A percentile compares a stretch with the other conserved stretches of the same genome.
Conservation (phyloP, 2,113 vertebrate genomes). For the Etheostoma cragini region DNA sequence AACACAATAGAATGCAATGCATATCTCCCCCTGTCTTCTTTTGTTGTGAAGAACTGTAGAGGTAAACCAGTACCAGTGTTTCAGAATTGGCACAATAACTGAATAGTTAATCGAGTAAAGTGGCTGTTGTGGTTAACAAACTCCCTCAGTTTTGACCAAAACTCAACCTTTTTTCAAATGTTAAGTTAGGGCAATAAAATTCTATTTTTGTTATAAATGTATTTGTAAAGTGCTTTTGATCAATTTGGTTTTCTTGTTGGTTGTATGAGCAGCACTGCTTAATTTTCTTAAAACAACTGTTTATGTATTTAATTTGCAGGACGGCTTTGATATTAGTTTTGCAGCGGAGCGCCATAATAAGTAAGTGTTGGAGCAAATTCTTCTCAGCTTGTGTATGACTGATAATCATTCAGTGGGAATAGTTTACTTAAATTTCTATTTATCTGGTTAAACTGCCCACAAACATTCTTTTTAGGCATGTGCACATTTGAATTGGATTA, state of each 20-base stretch:
- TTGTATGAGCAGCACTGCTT: not conserved
- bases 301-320: slow-evolving; percentile 54
- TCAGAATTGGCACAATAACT: not conserved
- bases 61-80: not conserved
- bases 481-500: not conserved
- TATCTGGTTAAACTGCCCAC: not conserved
- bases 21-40: not conserved
- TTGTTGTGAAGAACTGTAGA: not conserved
- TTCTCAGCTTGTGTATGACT: not conserved
- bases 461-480: not conserved
- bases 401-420: not conserved
- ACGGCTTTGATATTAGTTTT: slow-evolving; percentile 38
- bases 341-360: slow-evolving; percentile 32
- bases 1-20: not conserved
- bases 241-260: not conserved
- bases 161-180: not conserved
- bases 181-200: not conserved
- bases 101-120: not conserved
- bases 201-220: not conserved
- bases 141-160: no score
- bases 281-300: not conserved
- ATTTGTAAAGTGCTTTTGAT: not conserved
- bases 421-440: not conserved
- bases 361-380: slow-evolving; percentile 53
- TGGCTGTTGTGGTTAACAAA: not conserved